phyloP scores from a whole-genome alignment of 1,140 invertebrate species.

The Drosophila lowei region DNA sequence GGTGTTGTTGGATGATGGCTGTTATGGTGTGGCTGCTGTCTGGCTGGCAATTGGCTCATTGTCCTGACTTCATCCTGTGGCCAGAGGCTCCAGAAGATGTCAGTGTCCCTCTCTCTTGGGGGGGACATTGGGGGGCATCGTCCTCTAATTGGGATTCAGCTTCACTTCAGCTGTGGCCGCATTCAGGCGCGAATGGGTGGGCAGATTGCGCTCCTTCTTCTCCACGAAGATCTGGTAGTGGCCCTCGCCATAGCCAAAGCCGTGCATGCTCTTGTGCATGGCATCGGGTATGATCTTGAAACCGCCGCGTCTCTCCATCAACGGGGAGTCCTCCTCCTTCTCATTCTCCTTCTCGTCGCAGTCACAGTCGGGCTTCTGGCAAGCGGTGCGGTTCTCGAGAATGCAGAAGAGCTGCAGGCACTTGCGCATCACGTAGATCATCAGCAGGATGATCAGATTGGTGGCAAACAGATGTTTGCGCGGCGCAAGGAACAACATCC shows the following conservation, averaged over 20 bases:
- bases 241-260: constrained; percentile 76
- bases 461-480: constrained; percentile 75
- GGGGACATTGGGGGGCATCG: not conserved
- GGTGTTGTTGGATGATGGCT: not conserved
- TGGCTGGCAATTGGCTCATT: constrained; percentile 58
- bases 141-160: constrained; percentile 76
- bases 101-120: not conserved
- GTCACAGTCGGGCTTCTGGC: constrained; percentile 36
- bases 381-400: constrained; percentile 62
- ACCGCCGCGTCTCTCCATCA: constrained; percentile 36
- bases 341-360: constrained; percentile 17
- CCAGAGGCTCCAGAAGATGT: not conserved
- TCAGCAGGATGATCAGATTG: constrained; percentile 68
- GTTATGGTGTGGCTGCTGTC: constrained; percentile 8
- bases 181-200: constrained; percentile 71
- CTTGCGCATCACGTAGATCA: constrained; percentile 73
- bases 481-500: constrained; percentile 73
- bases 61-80: constrained; percentile 15
- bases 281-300: constrained; percentile 69
- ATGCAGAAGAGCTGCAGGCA: constrained; percentile 74
- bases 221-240: constrained; percentile 80
- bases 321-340: constrained; percentile 34
- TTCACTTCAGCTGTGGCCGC: constrained; percentile 78
- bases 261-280: constrained; percentile 73
- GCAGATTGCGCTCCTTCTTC: constrained; percentile 76